Evolutionary conservation across 1,140 invertebrate species (phyloP).

Genomic region (Leptoteleia sp.): DNA sequence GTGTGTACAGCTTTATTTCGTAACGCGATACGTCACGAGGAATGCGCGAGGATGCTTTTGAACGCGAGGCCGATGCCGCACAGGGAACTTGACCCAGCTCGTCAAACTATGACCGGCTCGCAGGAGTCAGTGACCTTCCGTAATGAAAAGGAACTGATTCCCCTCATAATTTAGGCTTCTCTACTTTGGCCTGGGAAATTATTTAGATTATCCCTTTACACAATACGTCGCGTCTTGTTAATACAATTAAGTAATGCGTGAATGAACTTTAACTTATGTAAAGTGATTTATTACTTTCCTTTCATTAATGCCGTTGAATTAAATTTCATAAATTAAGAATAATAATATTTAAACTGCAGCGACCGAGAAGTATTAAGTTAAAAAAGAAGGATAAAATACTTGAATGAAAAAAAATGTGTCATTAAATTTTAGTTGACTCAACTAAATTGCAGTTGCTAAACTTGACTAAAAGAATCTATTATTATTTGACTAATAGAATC

Average conservation of each 20-base stretch:
- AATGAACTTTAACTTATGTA: conserved; percentile 3
- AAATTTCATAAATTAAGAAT: too few species aligned
- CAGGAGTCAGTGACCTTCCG: conserved; percentile 48
- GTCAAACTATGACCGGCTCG: conserved; percentile 46
- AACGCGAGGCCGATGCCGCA: conserved; percentile 39
- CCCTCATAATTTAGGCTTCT: conserved; percentile 31
- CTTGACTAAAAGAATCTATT: too few species aligned
- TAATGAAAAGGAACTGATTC: conserved; percentile 45
- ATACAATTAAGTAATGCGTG: conserved; percentile 6
- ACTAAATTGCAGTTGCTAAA: too few species aligned
- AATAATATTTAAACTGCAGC: too few species aligned
- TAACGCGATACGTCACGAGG: conserved; percentile 29
- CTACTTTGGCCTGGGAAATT: conserved; percentile 21
- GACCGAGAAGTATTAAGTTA: too few species aligned
- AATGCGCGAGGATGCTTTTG: conserved; percentile 43
- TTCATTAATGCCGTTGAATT: too few species aligned
- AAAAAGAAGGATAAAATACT: too few species aligned
- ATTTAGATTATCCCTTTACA: conserved; percentile 20
- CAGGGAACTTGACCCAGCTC: conserved; percentile 53
- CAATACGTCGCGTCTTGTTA: background rate
- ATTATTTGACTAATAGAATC: too few species aligned
- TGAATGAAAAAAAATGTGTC: too few species aligned
- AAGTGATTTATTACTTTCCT: too few species aligned
- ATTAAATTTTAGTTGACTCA: too few species aligned
- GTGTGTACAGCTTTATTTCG: conserved; percentile 19